Percentiles rank a stretch among this genome's conserved stretches.
Evolutionary conservation across 2,113 vertebrate species (phyloP).

Genomic region (Microtus ochrogaster): DNA sequence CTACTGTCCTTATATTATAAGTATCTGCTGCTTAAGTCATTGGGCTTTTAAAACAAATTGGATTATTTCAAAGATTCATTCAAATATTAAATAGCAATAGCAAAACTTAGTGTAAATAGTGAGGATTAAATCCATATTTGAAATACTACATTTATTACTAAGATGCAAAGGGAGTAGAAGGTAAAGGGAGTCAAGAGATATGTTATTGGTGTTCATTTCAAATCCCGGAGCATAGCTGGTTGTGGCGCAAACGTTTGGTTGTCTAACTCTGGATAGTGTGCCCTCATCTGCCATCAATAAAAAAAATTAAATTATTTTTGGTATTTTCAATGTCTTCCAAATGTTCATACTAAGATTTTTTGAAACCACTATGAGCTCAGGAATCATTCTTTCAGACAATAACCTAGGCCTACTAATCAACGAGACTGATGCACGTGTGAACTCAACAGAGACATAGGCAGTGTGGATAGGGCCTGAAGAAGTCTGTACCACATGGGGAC

Average conservation of each 20-base stretch:
- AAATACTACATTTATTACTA: neutral
- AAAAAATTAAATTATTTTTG: neutral
- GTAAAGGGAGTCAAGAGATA: neutral
- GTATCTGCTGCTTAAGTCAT: neutral
- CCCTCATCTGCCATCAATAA: neutral
- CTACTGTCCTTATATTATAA: neutral
- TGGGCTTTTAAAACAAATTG: conserved; percentile 33
- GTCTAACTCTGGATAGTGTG: neutral
- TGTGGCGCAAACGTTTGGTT: neutral
- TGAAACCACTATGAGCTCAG: neutral
- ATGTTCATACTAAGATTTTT: conserved; percentile 3
- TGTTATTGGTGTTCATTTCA: neutral
- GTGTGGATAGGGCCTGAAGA: neutral
- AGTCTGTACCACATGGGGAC: neutral
- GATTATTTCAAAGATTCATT: neutral
- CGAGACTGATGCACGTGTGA: no score
- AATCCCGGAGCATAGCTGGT: neutral
- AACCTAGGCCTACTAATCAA: neutral
- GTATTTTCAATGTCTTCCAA: neutral
- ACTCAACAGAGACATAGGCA: neutral
- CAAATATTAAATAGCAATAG: neutral
- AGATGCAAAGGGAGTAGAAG: neutral
- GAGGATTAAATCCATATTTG: neutral
- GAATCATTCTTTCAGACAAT: neutral
- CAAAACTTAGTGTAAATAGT: neutral